Conservation (phyloP, 1,140 invertebrate species). For the Calosoma granatense region DNA sequence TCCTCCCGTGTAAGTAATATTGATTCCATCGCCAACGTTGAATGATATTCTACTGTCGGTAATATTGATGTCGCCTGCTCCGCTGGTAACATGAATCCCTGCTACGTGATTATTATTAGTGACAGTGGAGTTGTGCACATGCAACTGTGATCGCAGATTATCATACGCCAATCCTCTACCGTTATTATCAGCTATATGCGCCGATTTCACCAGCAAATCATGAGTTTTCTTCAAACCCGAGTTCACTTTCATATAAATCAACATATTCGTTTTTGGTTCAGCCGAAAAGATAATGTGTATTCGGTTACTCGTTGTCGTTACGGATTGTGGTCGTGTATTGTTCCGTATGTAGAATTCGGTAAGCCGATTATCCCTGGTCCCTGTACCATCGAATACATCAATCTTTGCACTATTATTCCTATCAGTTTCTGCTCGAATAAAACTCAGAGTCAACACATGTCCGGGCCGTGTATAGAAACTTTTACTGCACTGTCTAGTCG, state of each 20-base stretch:
- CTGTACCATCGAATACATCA: constrained; percentile 68
- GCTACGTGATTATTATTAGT: constrained; percentile 80
- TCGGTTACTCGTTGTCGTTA: constrained; percentile 65
- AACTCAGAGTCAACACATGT: constrained; percentile 73
- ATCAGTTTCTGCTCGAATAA: constrained; percentile 65
- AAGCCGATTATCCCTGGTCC: constrained; percentile 54
- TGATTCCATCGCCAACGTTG: constrained; percentile 86
- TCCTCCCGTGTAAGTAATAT: constrained; percentile 86
- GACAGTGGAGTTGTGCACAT: constrained; percentile 71
- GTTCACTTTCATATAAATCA: constrained; percentile 64
- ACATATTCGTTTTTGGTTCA: constrained; percentile 52
- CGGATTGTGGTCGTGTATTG: constrained; percentile 71
- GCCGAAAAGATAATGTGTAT: constrained; percentile 67
- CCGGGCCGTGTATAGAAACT: constrained; percentile 66
- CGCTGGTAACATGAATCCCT: constrained; percentile 74
- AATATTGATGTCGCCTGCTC: constrained; percentile 86
- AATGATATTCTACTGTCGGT: constrained; percentile 80
- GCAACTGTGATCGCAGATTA: constrained; percentile 69
- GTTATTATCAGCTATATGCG: constrained; percentile 77
- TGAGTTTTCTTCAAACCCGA: constrained; percentile 71
- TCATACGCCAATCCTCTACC: constrained; percentile 85
- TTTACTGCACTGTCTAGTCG: constrained; percentile 59
- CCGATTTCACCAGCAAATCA: constrained; percentile 79
- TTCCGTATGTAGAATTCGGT: constrained; percentile 60
- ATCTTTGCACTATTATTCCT: constrained; percentile 61